Percentiles rank a stretch among this genome's conserved stretches.
Conservation (phyloP, 2,888 invertebrate genomes). For the Seira sanloemensis region DNA sequence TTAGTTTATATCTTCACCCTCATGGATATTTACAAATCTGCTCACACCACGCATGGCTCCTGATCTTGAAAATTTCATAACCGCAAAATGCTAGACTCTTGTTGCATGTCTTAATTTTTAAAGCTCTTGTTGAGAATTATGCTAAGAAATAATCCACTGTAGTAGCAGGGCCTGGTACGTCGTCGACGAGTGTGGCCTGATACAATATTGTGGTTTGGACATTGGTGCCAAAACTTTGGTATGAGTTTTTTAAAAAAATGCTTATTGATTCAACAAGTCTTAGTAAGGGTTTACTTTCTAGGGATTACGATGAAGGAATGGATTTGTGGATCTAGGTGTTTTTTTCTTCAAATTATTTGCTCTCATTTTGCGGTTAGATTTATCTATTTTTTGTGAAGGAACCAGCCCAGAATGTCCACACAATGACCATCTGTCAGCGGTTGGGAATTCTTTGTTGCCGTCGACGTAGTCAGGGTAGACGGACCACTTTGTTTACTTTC, state of each 20-base stretch:
- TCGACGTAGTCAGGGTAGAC: neutral
- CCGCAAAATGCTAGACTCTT: constrained; percentile 25
- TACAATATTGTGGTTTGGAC: constrained; percentile 48
- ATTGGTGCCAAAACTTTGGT: constrained; percentile 49
- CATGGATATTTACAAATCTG: neutral
- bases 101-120: constrained; percentile 31
- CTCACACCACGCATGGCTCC: neutral
- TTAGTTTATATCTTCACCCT: too few species aligned
- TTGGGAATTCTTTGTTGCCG: constrained; percentile 40
- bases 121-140: constrained; percentile 11
- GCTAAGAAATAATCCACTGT: constrained; percentile 7
- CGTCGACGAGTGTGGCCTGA: constrained; percentile 56
- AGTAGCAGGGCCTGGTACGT: neutral
- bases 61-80: constrained; percentile 42
- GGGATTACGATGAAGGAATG: constrained; percentile 42
- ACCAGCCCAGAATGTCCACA: constrained; percentile 2
- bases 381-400: constrained; percentile 3
- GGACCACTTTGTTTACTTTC: neutral
- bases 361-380: constrained; percentile 51
- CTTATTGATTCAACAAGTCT: constrained; percentile 33
- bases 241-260: neutral
- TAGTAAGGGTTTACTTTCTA: constrained; percentile 15
- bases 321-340: constrained; percentile 45
- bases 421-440: constrained; percentile 40
- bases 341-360: constrained; percentile 43